Conservation (phyloP, 1,140 invertebrate genomes). For the Lerema accius region DNA sequence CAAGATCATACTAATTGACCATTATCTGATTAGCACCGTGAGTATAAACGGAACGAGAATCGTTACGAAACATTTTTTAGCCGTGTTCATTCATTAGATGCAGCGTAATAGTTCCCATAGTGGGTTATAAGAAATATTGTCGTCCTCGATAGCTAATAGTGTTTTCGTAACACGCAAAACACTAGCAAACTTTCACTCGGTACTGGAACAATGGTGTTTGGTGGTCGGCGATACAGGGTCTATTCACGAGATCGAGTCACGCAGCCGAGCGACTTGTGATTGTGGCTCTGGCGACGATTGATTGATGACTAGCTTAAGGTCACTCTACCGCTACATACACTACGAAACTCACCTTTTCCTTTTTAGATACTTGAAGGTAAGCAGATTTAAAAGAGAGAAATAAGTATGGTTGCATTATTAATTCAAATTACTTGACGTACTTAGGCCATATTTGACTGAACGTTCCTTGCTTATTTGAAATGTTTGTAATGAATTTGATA, state of each 20-base stretch:
- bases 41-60: neutral
- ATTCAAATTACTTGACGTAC: no score
- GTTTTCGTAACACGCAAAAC: constrained; percentile 68
- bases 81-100: constrained; percentile 8
- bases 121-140: constrained; percentile 41
- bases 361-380: neutral
- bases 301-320: constrained; percentile 54
- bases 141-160: constrained; percentile 49
- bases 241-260: constrained; percentile 58
- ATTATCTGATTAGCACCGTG: constrained; percentile 22
- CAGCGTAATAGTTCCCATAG: constrained; percentile 31
- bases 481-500: no score
- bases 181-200: constrained; percentile 71
- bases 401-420: no score
- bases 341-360: constrained; percentile 6
- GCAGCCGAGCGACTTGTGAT: constrained; percentile 42
- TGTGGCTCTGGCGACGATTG: constrained; percentile 44
- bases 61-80: constrained; percentile 12
- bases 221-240: constrained; percentile 9
- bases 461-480: no score
- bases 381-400: no score
- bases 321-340: constrained; percentile 35
- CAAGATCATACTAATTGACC: constrained; percentile 14
- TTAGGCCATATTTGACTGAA: neutral
- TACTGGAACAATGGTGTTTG: constrained; percentile 53